Percentiles rank a stretch among this genome's conserved stretches.
These are phyloP conservation scores for Drosophila punjabiensis DNA, from an alignment of 1,140 invertebrate species.

Conservation along the genomic window DNA sequence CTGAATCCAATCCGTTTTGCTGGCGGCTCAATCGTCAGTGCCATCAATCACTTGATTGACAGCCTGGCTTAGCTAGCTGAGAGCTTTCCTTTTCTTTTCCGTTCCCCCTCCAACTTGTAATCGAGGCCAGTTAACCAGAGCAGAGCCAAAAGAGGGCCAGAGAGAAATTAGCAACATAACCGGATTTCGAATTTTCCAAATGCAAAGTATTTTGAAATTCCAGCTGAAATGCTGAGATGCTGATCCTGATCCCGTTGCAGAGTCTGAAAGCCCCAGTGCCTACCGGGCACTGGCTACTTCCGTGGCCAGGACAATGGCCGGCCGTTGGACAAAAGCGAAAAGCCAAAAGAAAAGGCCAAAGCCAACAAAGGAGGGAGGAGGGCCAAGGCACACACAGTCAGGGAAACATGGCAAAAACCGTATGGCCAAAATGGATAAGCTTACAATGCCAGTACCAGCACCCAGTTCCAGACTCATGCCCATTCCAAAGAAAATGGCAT, in stretches of 20 bases:
- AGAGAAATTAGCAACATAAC: conserved; percentile 76
- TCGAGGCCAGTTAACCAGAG: conserved; percentile 50
- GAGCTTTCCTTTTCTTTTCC: conserved; percentile 28
- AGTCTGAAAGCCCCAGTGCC: conserved; percentile 10
- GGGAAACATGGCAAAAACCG: conserved; percentile 55
- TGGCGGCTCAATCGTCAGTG: conserved; percentile 70
- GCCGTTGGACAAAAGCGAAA: conserved; percentile 63
- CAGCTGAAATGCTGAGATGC: conserved; percentile 22
- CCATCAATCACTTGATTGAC: conserved; percentile 76
- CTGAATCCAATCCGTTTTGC: conserved; percentile 32
- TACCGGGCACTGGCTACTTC: conserved; percentile 50
- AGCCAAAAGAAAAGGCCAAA: conserved; percentile 63
- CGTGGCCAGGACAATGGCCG: conserved; percentile 51
- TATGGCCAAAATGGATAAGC: conserved; percentile 83
- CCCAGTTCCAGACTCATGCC: background rate
- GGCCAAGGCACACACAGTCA: conserved; percentile 11
- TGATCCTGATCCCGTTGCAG: conserved; percentile 7
- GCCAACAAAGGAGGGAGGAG: conserved; percentile 42
- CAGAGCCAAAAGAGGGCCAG: background rate
- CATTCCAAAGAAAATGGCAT: conserved; percentile 66
- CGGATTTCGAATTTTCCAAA: conserved; percentile 69
- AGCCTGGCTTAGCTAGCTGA: conserved; percentile 55
- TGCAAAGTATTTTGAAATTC: conserved; percentile 71
- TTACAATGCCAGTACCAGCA: conserved; percentile 40
- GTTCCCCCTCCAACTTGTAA: conserved; percentile 46